Evolutionary conservation across 1,140 invertebrate species (phyloP), one percentile per base, ranked within the genome.

Genomic region (Marisa cornuarietis): DNA sequence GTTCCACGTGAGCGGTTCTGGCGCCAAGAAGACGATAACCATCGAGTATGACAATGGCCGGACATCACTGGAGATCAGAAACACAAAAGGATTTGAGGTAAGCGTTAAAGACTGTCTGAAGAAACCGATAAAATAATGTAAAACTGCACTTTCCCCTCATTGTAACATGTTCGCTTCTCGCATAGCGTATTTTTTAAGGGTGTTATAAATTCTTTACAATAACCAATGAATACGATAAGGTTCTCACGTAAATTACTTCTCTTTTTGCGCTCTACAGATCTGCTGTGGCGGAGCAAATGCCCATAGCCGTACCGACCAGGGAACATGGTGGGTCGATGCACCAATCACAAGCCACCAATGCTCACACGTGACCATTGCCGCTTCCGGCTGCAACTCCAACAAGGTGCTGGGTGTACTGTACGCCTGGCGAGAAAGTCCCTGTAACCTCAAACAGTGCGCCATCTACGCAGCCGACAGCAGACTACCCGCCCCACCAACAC

Each of bases 341-440:
- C 83, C 85, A 49, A 85, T 89, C 31, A 80, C 71, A 58, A 65
- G 74, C 24, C 69, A 81, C 75, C 73, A 82, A 20, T 66, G 61
- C 24, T 71, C 75, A 42, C 76, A 42, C 22, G 85, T 89, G 14
- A 86, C 78, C 14, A 13, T 89, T 7, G 77, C 71, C 52, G 76
- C 78, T 26, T 78, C 65, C 13, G 79, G 66, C 11, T 82, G 80
- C 11, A 82, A 84, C 54, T 5, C 31, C 3, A 76, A 71, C 13
- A 77, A 75, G 42, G 69, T 85, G 1, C 80, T 82, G 54, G 87
- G 86, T 14, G n/a, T 89, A 3, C 85, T 89, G 14, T 90, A 90
- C 81, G 86, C 85, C n/a, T 90, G 89, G 89, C 72, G 83, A 26
- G 85, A 87, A 72, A 83, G 85, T 16, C 89, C 89, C 0, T 90